Percentiles rank a stretch among this genome's conserved stretches.
Evolutionary conservation across 2,888 invertebrate species (phyloP).

Genomic region (Lacanobia oleracea): DNA sequence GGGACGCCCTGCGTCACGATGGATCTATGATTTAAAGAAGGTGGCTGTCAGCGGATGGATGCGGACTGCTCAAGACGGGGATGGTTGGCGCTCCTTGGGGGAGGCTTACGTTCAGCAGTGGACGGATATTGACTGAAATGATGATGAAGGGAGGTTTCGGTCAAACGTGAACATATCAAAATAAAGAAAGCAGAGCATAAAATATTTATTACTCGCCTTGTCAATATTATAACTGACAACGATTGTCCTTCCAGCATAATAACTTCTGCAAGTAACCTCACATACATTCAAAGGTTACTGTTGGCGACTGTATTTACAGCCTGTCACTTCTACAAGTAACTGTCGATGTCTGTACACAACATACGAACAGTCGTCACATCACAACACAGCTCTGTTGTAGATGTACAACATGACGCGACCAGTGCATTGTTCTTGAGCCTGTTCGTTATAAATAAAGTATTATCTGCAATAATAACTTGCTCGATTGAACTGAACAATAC

Average conservation of each 20-base stretch:
- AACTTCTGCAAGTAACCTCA: not conserved
- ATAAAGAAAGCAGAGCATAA: too few relatives aligned
- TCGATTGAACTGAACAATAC: slow-evolving; percentile 86
- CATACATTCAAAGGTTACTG: slow-evolving; percentile 1
- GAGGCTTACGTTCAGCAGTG: too few relatives aligned
- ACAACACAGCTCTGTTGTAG: slow-evolving; percentile 24
- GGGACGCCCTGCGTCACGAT: too few relatives aligned
- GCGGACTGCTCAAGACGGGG: too few relatives aligned
- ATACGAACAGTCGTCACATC: slow-evolving; percentile 40
- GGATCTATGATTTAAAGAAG: too few relatives aligned
- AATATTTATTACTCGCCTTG: too few relatives aligned
- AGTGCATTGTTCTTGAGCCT: slow-evolving; percentile 74
- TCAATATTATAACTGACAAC: not conserved
- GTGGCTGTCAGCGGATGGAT: too few relatives aligned
- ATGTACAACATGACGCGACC: slow-evolving; percentile 56
- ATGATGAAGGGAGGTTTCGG: too few relatives aligned
- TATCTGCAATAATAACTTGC: slow-evolving; percentile 87
- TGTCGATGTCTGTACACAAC: slow-evolving; percentile 25
- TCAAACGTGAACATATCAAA: too few relatives aligned
- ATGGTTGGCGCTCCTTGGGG: too few relatives aligned
- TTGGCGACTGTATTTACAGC: slow-evolving; percentile 21
- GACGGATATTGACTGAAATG: too few relatives aligned
- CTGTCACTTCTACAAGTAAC: slow-evolving; percentile 22
- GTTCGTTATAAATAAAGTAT: slow-evolving; percentile 82
- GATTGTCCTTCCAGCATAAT: not conserved